phyloP scores from a whole-genome alignment of 2,113 vertebrate genomes.

The Mionectes macconnelli region DNA sequence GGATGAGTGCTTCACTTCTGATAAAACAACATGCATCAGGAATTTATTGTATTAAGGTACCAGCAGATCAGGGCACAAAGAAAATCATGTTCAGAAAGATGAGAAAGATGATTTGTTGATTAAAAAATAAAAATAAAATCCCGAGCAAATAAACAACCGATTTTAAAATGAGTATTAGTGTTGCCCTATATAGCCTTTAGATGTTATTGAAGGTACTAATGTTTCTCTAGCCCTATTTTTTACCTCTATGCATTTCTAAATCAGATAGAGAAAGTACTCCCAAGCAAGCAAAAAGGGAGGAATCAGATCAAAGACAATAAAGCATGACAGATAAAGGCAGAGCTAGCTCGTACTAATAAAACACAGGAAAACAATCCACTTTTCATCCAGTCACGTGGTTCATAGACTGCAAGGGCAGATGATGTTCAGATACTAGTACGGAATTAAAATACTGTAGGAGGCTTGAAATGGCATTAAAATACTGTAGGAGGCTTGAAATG shows the following conservation, averaged over 20 bases:
- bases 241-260: neutral
- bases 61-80: neutral
- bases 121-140: neutral
- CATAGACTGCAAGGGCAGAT: neutral
- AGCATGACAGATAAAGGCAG: neutral
- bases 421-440: neutral
- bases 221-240: neutral
- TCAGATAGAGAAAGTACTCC: neutral
- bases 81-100: neutral
- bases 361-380: neutral
- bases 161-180: neutral
- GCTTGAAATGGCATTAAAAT: neutral
- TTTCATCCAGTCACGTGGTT: neutral
- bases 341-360: neutral
- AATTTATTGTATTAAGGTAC: neutral
- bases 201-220: neutral
- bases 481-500: neutral
- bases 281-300: neutral
- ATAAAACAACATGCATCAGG: neutral
- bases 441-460: neutral
- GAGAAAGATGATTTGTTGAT: neutral
- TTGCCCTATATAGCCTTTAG: neutral
- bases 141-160: neutral
- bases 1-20: neutral
- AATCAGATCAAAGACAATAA: conserved; percentile 19